Conservation (phyloP, 1,140 invertebrate genomes). For the Cotesia glomerata region DNA sequence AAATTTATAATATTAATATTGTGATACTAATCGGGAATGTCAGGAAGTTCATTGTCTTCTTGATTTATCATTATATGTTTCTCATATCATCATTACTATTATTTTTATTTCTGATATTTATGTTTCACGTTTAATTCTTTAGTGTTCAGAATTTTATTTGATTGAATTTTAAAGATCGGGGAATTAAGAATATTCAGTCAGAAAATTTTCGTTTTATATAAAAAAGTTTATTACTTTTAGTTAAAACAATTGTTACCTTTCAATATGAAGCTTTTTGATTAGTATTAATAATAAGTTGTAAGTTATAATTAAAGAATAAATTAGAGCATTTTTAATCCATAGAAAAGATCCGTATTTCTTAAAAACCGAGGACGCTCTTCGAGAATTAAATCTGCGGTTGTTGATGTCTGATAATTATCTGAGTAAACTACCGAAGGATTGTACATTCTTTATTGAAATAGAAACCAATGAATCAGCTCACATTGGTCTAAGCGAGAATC, state of each 20-base stretch:
- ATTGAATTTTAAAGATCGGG: no score
- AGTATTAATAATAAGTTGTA: no score
- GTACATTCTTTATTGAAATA: conserved; percentile 65
- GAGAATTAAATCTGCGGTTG: conserved; percentile 67
- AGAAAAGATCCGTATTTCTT: conserved; percentile 67
- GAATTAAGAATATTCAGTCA: neutral
- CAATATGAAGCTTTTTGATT: no score
- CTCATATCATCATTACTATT: no score
- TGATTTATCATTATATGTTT: no score
- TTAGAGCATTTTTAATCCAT: conserved; percentile 28
- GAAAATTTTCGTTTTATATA: conserved; percentile 5
- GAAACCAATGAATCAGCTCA: conserved; percentile 66
- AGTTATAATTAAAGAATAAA: neutral
- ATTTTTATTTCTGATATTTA: no score
- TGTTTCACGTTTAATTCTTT: no score
- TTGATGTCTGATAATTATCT: conserved; percentile 59
- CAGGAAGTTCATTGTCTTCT: no score
- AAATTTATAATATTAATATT: no score
- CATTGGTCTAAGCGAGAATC: conserved; percentile 58
- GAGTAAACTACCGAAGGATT: conserved; percentile 61
- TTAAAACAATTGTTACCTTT: no score
- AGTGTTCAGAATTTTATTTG: no score
- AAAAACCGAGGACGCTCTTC: conserved; percentile 66
- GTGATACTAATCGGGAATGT: no score
- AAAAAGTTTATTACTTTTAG: neutral